These are phyloP conservation scores for Mormyrops attenuatus DNA, from an alignment of 2,797 vertebrate species.

Conservation along the genomic window DNA sequence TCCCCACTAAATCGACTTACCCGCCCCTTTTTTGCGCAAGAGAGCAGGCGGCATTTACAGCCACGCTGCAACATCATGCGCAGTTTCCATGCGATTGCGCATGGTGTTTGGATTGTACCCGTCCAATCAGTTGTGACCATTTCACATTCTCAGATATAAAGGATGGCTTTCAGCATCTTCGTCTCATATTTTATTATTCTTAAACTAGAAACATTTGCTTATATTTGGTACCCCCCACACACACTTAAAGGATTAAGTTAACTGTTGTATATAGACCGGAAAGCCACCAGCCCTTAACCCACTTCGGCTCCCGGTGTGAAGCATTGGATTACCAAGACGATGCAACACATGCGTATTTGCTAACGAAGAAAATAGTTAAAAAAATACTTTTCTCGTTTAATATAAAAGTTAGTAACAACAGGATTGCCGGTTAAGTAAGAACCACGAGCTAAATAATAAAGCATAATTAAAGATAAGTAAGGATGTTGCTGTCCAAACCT, in stretches of 20 bases:
- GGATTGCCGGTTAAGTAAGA: background rate
- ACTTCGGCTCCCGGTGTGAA: background rate
- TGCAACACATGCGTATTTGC: background rate
- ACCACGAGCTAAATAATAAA: background rate
- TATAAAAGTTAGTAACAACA: background rate
- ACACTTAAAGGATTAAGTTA: background rate
- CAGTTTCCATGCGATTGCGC: background rate
- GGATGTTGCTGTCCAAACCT: background rate
- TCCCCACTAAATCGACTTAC: background rate
- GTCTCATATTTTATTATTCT: background rate
- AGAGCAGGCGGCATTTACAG: background rate
- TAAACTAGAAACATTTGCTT: background rate
- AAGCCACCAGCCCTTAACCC: background rate
- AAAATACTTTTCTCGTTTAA: background rate
- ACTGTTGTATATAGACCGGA: background rate
- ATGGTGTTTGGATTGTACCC: background rate
- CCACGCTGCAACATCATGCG: background rate
- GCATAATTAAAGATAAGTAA: background rate
- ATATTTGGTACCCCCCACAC: background rate
- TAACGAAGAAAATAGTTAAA: background rate
- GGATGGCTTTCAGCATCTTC: background rate
- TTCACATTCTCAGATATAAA: background rate
- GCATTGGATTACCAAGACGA: background rate
- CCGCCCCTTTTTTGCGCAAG: background rate
- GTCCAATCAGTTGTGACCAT: background rate